Conservation (phyloP, 2,888 invertebrate species). For the Acutogordius australiensis region DNA sequence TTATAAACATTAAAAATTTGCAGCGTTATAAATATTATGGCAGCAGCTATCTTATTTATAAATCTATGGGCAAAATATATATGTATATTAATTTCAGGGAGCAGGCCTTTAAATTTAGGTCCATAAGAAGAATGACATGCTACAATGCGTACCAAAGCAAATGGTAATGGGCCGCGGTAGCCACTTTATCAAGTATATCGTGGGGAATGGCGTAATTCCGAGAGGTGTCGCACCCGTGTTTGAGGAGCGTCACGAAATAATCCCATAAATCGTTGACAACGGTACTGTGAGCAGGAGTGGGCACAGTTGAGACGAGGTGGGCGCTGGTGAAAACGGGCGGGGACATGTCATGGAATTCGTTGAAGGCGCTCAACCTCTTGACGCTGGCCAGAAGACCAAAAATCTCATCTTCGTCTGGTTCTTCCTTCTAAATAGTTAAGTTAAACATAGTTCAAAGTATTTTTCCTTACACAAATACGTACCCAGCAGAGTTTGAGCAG, state of each 20-base stretch:
- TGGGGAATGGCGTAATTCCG: not conserved
- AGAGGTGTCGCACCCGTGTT: constrained; percentile 17
- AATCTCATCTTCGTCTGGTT: constrained; percentile 73
- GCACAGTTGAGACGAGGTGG: too few relatives aligned
- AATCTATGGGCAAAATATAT: too few relatives aligned
- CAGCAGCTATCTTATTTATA: too few relatives aligned
- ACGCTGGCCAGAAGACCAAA: constrained; percentile 62
- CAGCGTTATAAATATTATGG: too few relatives aligned
- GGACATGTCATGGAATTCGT: constrained; percentile 67
- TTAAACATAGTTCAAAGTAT: too few relatives aligned
- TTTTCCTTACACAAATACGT: constrained; percentile 14
- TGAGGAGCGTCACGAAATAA: constrained; percentile 33
- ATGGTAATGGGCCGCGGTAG: constrained; percentile 7
- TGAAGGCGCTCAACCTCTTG: constrained; percentile 73
- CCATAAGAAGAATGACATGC: too few relatives aligned
- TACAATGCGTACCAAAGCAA: constrained; percentile 17
- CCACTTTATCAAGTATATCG: not conserved
- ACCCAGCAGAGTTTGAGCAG: not conserved
- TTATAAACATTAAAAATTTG: too few relatives aligned
- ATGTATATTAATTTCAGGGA: too few relatives aligned
- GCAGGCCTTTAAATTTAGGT: too few relatives aligned
- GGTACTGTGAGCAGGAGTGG: too few relatives aligned
- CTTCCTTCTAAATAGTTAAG: constrained; percentile 54
- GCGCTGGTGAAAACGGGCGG: too few relatives aligned
- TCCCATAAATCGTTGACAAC: constrained; percentile 75